These are phyloP conservation scores for Euwallacea fornicatus DNA, from an alignment of 1,140 invertebrate genomes.

Conservation along the genomic window DNA sequence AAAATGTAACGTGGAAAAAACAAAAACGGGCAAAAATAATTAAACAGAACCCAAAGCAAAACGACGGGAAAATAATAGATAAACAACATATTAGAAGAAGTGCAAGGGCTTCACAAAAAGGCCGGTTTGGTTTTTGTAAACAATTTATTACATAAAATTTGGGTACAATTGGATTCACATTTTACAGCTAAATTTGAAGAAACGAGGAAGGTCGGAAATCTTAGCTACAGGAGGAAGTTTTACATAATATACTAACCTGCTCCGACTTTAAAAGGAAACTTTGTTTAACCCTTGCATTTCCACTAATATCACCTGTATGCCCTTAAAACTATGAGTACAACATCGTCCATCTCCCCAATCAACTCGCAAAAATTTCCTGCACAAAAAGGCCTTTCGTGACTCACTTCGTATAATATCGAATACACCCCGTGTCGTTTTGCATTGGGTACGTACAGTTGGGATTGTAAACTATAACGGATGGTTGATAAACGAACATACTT, in stretches of 20 bases:
- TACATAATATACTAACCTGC: no score
- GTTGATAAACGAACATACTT: constrained; percentile 65
- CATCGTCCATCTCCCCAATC: no score
- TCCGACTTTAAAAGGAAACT: constrained; percentile 33
- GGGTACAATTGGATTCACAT: constrained; percentile 44
- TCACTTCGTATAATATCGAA: constrained; percentile 36
- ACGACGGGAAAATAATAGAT: constrained; percentile 45
- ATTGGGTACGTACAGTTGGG: constrained; percentile 53
- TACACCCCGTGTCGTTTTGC: constrained; percentile 50
- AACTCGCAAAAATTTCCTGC: background rate
- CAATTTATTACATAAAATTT: constrained; percentile 45
- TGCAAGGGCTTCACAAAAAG: constrained; percentile 47
- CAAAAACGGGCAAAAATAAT: constrained; percentile 30
- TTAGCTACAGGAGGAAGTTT: no score
- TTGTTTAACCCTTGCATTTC: constrained; percentile 46
- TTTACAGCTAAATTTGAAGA: constrained; percentile 5
- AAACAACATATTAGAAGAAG: constrained; percentile 41
- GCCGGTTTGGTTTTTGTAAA: constrained; percentile 35
- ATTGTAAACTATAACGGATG: constrained; percentile 54
- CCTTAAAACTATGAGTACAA: no score
- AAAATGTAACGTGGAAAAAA: constrained; percentile 10
- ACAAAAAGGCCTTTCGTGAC: background rate
- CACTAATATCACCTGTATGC: constrained; percentile 10
- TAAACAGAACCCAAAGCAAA: constrained; percentile 51
- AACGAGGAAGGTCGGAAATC: no score